These are phyloP conservation scores for Platycheirus rosarum DNA, from an alignment of 2,888 invertebrate genomes.

Conservation along the genomic window DNA sequence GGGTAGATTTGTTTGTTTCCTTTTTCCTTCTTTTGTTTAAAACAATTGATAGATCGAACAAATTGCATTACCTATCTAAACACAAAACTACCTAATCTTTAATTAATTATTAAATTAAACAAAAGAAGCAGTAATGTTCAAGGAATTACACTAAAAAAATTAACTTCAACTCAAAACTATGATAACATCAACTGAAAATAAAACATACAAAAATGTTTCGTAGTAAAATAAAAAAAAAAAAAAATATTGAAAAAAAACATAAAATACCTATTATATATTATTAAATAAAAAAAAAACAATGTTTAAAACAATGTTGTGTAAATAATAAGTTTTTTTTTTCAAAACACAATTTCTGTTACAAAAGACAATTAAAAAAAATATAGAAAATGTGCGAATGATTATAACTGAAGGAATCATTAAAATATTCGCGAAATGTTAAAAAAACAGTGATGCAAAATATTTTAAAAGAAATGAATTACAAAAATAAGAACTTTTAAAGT, in stretches of 20 bases:
- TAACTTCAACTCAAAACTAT: slow-evolving; percentile 75
- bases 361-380: slow-evolving; percentile 5
- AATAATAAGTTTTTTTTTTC: slow-evolving; percentile 60
- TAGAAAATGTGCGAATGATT: slow-evolving; percentile 7
- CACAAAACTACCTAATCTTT: slow-evolving; percentile 64
- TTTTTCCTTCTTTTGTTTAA: slow-evolving; percentile 38
- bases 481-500: slow-evolving; percentile 28
- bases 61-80: slow-evolving; percentile 61
- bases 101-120: slow-evolving; percentile 35
- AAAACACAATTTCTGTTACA: slow-evolving; percentile 43
- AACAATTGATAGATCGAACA: slow-evolving; percentile 53
- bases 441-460: slow-evolving; percentile 38
- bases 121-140: slow-evolving; percentile 50
- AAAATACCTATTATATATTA: slow-evolving; percentile 70
- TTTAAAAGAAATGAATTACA: slow-evolving; percentile 19
- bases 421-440: slow-evolving; percentile 25
- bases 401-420: slow-evolving; percentile 41
- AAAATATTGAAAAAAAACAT: slow-evolving; percentile 67
- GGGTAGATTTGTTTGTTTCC: slow-evolving; percentile 29
- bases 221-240: slow-evolving; percentile 77
- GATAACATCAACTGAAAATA: slow-evolving; percentile 77
- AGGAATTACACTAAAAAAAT: slow-evolving; percentile 75
- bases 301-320: slow-evolving; percentile 58
- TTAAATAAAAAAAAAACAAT: slow-evolving; percentile 64
- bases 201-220: slow-evolving; percentile 77